These are phyloP conservation scores for Furcula furcula DNA, from an alignment of 2,888 invertebrate genomes.

Conservation along the genomic window DNA sequence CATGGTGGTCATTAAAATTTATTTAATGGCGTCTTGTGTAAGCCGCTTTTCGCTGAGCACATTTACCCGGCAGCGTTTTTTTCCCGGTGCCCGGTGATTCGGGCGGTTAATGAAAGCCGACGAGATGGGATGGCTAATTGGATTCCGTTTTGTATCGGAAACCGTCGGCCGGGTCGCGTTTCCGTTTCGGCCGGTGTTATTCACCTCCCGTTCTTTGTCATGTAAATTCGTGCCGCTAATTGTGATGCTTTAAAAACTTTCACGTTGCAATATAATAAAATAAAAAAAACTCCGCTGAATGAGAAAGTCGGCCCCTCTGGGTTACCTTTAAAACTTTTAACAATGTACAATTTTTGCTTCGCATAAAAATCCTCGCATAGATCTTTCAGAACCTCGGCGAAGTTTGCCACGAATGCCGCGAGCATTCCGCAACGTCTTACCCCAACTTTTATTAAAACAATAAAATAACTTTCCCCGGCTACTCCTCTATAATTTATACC, in stretches of 20 bases:
- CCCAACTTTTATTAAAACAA: constrained; percentile 51
- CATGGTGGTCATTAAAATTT: constrained; percentile 50
- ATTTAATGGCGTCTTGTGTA: constrained; percentile 55
- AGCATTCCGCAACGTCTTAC: constrained; percentile 30
- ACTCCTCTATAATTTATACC: constrained; percentile 41
- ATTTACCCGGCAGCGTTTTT: constrained; percentile 44
- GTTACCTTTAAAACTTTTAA: constrained; percentile 21
- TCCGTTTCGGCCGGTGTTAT: constrained; percentile 45
- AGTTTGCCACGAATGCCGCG: constrained; percentile 27
- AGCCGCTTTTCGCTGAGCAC: constrained; percentile 45
- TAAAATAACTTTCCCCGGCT: constrained; percentile 38
- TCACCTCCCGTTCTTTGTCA: constrained; percentile 52
- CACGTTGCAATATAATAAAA: constrained; percentile 6
- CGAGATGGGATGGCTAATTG: constrained; percentile 70
- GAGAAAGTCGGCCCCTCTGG: constrained; percentile 4
- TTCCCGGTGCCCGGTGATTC: constrained; percentile 54
- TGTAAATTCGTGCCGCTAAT: constrained; percentile 37
- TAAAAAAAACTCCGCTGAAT: constrained; percentile 11
- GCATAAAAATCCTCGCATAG: constrained; percentile 36
- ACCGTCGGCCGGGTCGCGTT: constrained; percentile 48
- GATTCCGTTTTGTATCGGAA: constrained; percentile 70
- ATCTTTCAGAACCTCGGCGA: constrained; percentile 33
- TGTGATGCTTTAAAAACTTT: constrained; percentile 16
- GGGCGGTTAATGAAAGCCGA: constrained; percentile 60
- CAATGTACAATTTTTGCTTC: constrained; percentile 22